Conservation (phyloP, 1,140 invertebrate species). For the Gryllus bimaculatus region DNA sequence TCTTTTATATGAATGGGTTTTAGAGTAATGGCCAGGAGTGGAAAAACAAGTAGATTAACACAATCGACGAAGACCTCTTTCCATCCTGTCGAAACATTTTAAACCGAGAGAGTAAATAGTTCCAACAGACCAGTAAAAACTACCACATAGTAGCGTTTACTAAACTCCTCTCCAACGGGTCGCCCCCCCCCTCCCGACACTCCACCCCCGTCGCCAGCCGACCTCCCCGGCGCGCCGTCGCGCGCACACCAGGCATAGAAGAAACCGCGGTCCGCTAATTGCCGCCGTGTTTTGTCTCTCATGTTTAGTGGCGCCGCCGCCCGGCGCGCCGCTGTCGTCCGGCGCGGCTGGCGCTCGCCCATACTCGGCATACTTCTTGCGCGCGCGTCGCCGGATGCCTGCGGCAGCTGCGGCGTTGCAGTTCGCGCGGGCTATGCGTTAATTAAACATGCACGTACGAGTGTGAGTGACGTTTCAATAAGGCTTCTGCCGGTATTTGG, state of each 20-base stretch:
- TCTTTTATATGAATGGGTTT: no score
- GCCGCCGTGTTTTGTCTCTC: neutral
- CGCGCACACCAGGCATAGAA: neutral
- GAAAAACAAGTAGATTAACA: no score
- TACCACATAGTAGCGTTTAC: no score
- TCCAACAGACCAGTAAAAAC: no score
- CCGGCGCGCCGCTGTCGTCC: neutral
- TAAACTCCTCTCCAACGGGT: no score
- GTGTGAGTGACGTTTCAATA: neutral
- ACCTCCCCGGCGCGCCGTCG: no score
- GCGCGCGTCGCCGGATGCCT: neutral
- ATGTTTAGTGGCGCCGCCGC: neutral
- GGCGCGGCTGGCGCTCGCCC: no score
- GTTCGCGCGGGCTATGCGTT: neutral
- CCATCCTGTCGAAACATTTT: no score
- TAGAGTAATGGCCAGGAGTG: no score
- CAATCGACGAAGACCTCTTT: no score
- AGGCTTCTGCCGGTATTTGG: neutral
- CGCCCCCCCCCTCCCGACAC: no score
- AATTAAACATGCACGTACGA: neutral
- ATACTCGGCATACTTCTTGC: neutral
- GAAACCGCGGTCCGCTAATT: neutral
- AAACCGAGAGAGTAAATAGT: no score
- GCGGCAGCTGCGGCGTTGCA: neutral
- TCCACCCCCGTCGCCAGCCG: neutral